Conservation (phyloP, 2,888 invertebrate species). For the Pachymerium ferrugineum region DNA sequence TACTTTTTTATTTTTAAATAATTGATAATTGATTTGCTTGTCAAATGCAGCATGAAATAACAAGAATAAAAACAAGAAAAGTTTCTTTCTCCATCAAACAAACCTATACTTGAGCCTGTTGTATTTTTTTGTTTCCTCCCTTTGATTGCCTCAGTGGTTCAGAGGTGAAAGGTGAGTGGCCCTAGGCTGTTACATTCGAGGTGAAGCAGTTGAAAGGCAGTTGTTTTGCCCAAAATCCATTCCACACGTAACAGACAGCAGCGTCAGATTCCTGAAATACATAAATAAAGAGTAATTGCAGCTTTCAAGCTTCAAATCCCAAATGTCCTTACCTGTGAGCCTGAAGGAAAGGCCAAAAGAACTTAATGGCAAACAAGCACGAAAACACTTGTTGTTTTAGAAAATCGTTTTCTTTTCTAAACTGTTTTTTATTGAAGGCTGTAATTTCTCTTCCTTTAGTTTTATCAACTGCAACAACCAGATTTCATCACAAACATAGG, state of each 20-base stretch:
- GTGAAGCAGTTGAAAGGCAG: slow-evolving; percentile 10
- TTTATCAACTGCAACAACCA: no score
- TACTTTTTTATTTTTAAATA: no score
- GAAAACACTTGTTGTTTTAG: no score
- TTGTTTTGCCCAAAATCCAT: slow-evolving; percentile 3
- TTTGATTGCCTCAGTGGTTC: background rate
- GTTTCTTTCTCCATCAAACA: background rate
- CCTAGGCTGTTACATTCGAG: background rate
- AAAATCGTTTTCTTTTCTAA: no score
- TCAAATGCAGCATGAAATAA: no score
- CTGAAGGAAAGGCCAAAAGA: background rate
- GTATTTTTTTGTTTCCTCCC: background rate
- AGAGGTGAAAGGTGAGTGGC: background rate
- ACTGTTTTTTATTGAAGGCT: no score
- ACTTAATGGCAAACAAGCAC: no score
- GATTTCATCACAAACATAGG: background rate
- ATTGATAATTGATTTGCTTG: background rate
- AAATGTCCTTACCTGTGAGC: background rate
- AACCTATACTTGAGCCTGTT: slow-evolving; percentile 1
- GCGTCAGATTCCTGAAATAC: slow-evolving; percentile 15
- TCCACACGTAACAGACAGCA: slow-evolving; percentile 21
- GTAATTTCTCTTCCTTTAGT: no score
- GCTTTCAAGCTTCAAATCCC: background rate
- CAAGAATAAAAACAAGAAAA: background rate
- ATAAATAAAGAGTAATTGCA: slow-evolving; percentile 18